These are phyloP conservation scores for Equus quagga DNA, from an alignment of 2,113 vertebrate genomes.

Conservation along the genomic window DNA sequence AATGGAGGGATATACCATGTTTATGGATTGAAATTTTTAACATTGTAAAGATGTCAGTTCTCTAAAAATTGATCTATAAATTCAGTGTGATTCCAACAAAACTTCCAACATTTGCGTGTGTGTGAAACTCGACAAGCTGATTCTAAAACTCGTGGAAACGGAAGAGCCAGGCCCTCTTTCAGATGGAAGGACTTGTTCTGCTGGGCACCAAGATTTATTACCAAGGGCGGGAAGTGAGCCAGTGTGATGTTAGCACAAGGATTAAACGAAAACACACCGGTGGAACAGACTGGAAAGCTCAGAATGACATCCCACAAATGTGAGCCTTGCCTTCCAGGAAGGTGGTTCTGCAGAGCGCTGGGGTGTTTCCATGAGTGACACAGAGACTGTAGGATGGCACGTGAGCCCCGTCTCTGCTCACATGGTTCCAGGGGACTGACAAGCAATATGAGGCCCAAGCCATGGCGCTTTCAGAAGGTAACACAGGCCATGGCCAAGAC, in stretches of 20 bases:
- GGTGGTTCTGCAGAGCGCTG: rapidly evolving
- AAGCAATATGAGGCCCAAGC: background rate
- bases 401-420: background rate
- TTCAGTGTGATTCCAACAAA: background rate
- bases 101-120: background rate
- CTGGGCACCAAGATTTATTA: background rate
- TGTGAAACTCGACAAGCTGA: background rate
- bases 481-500: background rate
- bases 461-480: background rate
- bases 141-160: background rate
- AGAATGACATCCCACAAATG: background rate
- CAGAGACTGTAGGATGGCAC: rapidly evolving
- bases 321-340: background rate
- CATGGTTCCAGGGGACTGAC: rapidly evolving
- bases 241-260: background rate
- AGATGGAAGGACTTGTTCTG: background rate
- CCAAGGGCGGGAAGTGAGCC: background rate
- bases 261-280: background rate
- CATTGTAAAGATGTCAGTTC: background rate
- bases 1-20: background rate
- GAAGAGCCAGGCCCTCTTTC: background rate
- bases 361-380: background rate
- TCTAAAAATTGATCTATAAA: background rate
- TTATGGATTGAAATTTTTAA: background rate
- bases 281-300: background rate